These are phyloP conservation scores for Stomatorhinus walkeri DNA, from an alignment of 2,797 vertebrate species.

Conservation along the genomic window DNA sequence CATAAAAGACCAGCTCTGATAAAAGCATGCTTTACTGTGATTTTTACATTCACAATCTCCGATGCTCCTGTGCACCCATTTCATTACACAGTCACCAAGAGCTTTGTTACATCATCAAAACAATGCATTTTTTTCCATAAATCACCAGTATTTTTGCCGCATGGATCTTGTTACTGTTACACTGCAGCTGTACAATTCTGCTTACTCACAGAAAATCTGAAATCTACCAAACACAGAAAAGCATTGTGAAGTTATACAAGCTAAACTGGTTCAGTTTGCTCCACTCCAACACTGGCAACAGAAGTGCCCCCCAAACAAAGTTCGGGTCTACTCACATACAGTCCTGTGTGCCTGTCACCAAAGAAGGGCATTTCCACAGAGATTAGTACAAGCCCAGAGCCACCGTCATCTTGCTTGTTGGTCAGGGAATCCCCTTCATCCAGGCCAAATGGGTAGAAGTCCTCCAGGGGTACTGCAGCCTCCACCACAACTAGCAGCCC, in stretches of 20 bases:
- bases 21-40: constrained; percentile 49
- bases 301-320: neutral
- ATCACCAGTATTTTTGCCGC: neutral
- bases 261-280: neutral
- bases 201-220: neutral
- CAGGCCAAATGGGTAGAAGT: constrained; percentile 86
- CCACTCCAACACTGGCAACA: constrained; percentile 11
- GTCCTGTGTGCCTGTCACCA: constrained; percentile 80
- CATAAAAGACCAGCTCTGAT: constrained; percentile 56
- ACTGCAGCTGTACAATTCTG: neutral
- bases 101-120: neutral
- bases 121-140: neutral
- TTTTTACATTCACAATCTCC: constrained; percentile 49
- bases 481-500: constrained; percentile 48
- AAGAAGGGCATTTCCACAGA: constrained; percentile 86
- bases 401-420: constrained; percentile 84
- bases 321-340: constrained; percentile 79
- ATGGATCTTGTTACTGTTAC: neutral
- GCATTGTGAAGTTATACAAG: neutral
- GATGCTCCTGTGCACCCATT: neutral
- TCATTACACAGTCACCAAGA: neutral
- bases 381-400: constrained; percentile 82
- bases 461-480: constrained; percentile 70
- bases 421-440: constrained; percentile 76
- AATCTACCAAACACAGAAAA: neutral